Evolutionary conservation across 1,140 invertebrate genomes (phyloP).

Genomic region (Saxidomus purpurata): DNA sequence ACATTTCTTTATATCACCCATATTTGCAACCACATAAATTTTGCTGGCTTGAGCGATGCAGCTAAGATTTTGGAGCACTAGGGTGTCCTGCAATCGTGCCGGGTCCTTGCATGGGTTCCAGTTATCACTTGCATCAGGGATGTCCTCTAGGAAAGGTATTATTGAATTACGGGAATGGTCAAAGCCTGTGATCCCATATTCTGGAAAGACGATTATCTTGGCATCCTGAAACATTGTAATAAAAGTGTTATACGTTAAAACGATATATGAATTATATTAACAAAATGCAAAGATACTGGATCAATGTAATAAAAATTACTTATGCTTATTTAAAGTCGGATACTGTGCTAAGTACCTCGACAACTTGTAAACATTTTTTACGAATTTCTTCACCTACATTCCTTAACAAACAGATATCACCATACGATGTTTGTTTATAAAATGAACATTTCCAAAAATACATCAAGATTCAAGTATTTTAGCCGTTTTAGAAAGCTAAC

Average conservation of each 20-base stretch:
- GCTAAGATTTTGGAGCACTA: conserved; percentile 81
- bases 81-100: not conserved
- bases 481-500: too few species aligned
- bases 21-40: conserved; percentile 91
- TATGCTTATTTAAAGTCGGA: too few species aligned
- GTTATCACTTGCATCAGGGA: conserved; percentile 63
- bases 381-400: too few species aligned
- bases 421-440: too few species aligned
- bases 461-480: too few species aligned
- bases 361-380: too few species aligned
- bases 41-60: conserved; percentile 87
- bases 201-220: conserved; percentile 94
- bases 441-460: too few species aligned
- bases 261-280: too few species aligned
- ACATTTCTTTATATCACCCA: conserved; percentile 89
- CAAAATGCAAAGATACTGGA: too few species aligned
- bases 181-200: conserved; percentile 88
- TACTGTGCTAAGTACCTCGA: not conserved
- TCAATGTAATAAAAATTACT: too few species aligned
- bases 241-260: too few species aligned
- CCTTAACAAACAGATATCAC: too few species aligned
- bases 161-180: conserved; percentile 59
- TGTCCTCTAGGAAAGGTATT: conserved; percentile 66
- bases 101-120: conserved; percentile 69
- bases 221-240: conserved; percentile 87